Evolutionary conservation across 1,140 invertebrate genomes (phyloP).

Genomic region (Pseudomyrmex cubaensis): DNA sequence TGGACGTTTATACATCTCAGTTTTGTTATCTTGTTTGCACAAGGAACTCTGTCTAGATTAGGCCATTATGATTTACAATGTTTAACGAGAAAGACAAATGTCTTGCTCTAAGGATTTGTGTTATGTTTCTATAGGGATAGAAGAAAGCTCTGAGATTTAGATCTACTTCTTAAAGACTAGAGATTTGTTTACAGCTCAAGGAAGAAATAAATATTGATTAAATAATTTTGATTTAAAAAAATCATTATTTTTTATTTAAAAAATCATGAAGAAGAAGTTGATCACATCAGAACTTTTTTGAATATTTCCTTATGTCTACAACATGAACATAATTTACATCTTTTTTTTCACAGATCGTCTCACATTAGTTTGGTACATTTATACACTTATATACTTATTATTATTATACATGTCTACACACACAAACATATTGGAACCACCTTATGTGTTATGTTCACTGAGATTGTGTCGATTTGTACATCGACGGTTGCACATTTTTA

Average conservation of each 20-base stretch:
- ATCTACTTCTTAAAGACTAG: not conserved
- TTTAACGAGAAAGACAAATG: not conserved
- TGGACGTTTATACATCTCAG: slow-evolving; percentile 63
- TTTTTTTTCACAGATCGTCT: slow-evolving; percentile 38
- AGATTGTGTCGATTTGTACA: slow-evolving; percentile 19
- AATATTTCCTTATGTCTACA: not conserved
- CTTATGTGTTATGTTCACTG: slow-evolving; percentile 27
- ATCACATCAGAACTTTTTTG: slow-evolving; percentile 11
- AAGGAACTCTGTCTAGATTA: slow-evolving; percentile 21
- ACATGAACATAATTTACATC: not conserved
- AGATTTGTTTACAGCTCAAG: not conserved
- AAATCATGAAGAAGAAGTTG: too few relatives aligned
- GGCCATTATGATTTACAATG: slow-evolving; percentile 34
- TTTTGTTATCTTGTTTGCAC: slow-evolving; percentile 49
- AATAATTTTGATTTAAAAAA: too few relatives aligned
- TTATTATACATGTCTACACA: too few relatives aligned
- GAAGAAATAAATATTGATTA: not conserved
- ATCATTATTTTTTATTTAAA: too few relatives aligned
- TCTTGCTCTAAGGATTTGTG: not conserved
- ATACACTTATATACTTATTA: not conserved
- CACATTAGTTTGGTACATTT: not conserved
- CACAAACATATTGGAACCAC: not conserved
- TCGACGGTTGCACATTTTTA: slow-evolving; percentile 6
- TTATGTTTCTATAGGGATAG: not conserved
- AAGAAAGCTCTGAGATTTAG: slow-evolving; percentile 35